Evolutionary conservation across 2,113 vertebrate species (phyloP), one percentile per base, ranked within the genome.

Genomic region (Alethe diademata): DNA sequence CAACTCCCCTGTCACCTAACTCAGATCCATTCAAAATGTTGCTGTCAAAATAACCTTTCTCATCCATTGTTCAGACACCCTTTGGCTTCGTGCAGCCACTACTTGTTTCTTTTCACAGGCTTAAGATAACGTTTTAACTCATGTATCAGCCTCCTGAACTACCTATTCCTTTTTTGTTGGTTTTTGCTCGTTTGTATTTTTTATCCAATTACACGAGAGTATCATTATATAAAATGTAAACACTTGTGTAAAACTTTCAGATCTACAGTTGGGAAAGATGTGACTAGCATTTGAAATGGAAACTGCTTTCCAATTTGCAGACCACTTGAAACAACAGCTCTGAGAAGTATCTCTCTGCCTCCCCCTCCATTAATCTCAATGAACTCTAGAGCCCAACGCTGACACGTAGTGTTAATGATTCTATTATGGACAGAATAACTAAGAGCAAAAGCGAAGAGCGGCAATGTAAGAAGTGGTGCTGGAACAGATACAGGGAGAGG

Each of bases 11-110:
- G 78, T 69, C 88, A 94, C 72, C 88, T 64, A 92, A 60, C 71
- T 86, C 76, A 14, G 64, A 83, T 88, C 86, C 69, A 80, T 89
- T 96, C 93, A 91, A 93, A 97, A 94, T 14, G 92, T 8, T 90
- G 72, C 88, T 96, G 95, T 95, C 93, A 96, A 95, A 97, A 96
- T 96, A 96, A 88, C 92, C 86, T 97, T 95, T 88, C 86, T 90
- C 31, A 45, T 10, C 90, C 80, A 90, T 95, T 96, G 93, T 96
- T 95, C 95, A 72, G 72, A 57, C n/a, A 67, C 36, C 72, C 92
- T 64, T 86, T 51, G 72, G 83, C 86, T 88, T 86, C 5, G 1
- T n/a, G 61, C 88, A 94, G 82, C 85, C 93, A 87, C 81, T 90
- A 42, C 86, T 93, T 19, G 36, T 62, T 96, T 56, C 93, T 95